Base-by-base conservation (phyloP, 2,113 vertebrate species). In the Sylvietta virens region DNA sequence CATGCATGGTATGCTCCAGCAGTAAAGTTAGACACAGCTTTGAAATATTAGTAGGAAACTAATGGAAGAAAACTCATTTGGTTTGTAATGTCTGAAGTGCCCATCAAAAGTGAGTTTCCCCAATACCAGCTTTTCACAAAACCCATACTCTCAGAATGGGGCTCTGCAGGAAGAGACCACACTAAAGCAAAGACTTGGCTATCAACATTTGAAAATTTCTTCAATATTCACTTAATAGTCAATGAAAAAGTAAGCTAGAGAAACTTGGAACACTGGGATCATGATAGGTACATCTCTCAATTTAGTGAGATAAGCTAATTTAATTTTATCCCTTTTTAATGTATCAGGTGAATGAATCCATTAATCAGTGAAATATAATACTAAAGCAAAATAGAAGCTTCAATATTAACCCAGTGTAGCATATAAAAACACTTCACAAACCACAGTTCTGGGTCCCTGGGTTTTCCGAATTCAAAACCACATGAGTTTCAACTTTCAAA, bases 401-500 rank as follows among this genome's bases (percentile, higher is more conserved):
- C 57, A 30, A 58, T 82, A 93, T 76, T 67, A 86, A 79, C 17
- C 12, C n/a, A 58, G 45, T 11, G 14, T 35, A 84, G 8, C 17
- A 27, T n/a, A 50, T 6, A 86, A 57, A 62, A 90, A 66, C 74
- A n/a, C 17, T 72, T 67, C 78, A 83, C 33, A 95, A 90, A 82
- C 58, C 62, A 61, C 51, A 91, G 13, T 64, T 92, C 66, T 85
- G 50, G 48, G 35, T 89, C 53, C 48, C 58, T 50, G 78, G 57
- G 82, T 95, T 85, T 95, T 95, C 94, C 3, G 1, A 60, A 94
- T 92, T 91, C 51, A 85, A 95, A 94, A 78, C 85, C 94, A 92
- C 85, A 84, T 2, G 16, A 81, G 92, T 95, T 95, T 96, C 88
- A 83, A 37, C 39, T 96, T 97, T 86, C 91, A 95, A 77, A 94